A percentile compares a stretch with the other conserved stretches of the same genome.
These are phyloP conservation scores for Anableps anableps DNA, from an alignment of 2,797 vertebrate species.

Conservation along the genomic window DNA sequence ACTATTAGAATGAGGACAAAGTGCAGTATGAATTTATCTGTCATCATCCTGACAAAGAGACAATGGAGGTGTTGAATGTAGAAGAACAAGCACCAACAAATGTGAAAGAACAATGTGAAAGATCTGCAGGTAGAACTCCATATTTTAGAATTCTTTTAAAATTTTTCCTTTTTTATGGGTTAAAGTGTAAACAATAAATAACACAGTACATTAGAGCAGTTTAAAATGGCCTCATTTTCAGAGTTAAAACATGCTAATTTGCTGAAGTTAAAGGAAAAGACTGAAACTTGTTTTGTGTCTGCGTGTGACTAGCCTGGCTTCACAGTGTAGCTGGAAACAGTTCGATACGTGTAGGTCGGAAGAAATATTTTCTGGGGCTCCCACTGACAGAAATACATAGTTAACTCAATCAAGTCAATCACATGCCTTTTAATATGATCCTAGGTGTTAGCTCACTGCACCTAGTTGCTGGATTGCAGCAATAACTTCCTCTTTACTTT, in stretches of 20 bases:
- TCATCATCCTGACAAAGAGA: constrained; percentile 22
- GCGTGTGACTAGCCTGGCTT: constrained; percentile 17
- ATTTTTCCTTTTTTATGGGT: constrained; percentile 18
- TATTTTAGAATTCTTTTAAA: constrained; percentile 31
- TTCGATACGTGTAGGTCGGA: not conserved
- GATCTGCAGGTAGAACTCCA: constrained; percentile 43
- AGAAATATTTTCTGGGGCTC: no score
- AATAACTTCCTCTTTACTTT: no score
- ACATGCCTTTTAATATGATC: not conserved
- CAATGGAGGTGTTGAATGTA: constrained; percentile 69
- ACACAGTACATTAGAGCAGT: not conserved
- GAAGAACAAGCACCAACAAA: constrained; percentile 65
- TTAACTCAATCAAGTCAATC: not conserved
- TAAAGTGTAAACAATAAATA: constrained; percentile 4
- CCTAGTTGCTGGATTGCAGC: no score
- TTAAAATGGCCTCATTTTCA: not conserved
- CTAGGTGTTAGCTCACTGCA: not conserved
- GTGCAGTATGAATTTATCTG: constrained; percentile 41
- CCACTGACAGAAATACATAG: no score
- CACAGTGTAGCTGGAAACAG: not conserved
- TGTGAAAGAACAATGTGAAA: constrained; percentile 80
- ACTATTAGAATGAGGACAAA: constrained; percentile 57
- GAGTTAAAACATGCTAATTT: not conserved
- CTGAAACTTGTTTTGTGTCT: constrained; percentile 3
- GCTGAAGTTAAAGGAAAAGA: constrained; percentile 27